These are phyloP conservation scores for Maniola jurtina DNA, from an alignment of 1,140 invertebrate genomes.

Conservation along the genomic window DNA sequence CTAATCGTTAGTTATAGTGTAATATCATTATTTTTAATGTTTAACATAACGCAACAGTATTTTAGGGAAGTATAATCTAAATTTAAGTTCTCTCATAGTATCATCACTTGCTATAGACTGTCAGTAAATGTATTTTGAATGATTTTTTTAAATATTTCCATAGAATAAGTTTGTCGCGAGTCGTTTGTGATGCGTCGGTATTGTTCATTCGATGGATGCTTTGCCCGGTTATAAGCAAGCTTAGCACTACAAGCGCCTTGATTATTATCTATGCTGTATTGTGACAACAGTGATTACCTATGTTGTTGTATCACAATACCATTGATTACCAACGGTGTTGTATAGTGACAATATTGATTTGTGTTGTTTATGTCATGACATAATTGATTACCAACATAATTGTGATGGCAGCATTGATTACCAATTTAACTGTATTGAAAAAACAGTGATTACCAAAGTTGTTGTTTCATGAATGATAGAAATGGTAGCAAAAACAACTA, in stretches of 20 bases:
- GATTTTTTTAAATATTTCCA: slow-evolving; percentile 18
- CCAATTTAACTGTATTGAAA: no score
- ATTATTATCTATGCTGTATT: background rate
- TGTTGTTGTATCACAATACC: background rate
- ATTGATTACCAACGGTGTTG: background rate
- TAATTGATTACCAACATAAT: no score
- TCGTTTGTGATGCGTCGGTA: slow-evolving; percentile 27
- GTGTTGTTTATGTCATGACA: no score
- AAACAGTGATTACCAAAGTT: no score
- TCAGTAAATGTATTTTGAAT: slow-evolving; percentile 28
- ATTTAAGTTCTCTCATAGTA: slow-evolving; percentile 66
- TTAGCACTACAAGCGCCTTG: slow-evolving; percentile 13
- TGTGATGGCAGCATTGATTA: no score
- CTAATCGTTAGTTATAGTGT: slow-evolving; percentile 62
- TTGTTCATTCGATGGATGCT: slow-evolving; percentile 38
- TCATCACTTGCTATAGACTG: slow-evolving; percentile 54
- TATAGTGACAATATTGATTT: background rate
- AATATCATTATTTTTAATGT: slow-evolving; percentile 78
- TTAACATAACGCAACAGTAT: slow-evolving; percentile 75
- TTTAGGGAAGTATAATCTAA: slow-evolving; percentile 72
- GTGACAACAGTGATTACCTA: background rate
- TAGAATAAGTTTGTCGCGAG: slow-evolving; percentile 33
- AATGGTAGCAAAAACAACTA: no score
- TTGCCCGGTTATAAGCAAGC: slow-evolving; percentile 31
- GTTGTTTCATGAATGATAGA: background rate